Percentiles rank a stretch among this genome's conserved stretches.
Evolutionary conservation across 2,113 vertebrate genomes (phyloP).

Genomic region (Solea senegalensis): DNA sequence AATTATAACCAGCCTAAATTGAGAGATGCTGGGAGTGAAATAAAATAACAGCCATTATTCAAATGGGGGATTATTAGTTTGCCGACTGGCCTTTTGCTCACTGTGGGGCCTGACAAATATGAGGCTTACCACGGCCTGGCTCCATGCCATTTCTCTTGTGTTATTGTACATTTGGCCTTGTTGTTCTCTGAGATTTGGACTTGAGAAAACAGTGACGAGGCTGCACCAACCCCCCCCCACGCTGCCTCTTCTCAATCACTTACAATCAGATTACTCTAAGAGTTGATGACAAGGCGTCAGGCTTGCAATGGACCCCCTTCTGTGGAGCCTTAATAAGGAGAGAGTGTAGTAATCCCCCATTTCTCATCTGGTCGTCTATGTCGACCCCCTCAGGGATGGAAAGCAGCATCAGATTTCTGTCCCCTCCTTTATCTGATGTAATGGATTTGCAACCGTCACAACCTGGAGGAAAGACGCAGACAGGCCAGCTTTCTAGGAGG

Average conservation of each 20-base stretch:
- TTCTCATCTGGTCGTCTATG: conserved; percentile 63
- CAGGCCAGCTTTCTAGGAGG: conserved; percentile 52
- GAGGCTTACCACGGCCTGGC: conserved; percentile 36
- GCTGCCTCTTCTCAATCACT: conserved; percentile 14
- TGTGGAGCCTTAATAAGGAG: conserved; percentile 65
- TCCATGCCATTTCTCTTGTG: conserved; percentile 3
- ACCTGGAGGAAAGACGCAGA: conserved; percentile 64
- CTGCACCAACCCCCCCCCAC: not conserved
- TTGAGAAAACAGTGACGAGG: not conserved
- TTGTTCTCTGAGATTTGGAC: conserved; percentile 33
- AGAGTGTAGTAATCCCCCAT: conserved; percentile 64
- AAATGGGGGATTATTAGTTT: conserved; percentile 72
- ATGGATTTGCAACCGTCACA: conserved; percentile 79
- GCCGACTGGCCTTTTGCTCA: conserved; percentile 62
- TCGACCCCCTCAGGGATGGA: conserved; percentile 58
- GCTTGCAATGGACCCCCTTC: conserved; percentile 54
- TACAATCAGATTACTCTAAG: conserved; percentile 65
- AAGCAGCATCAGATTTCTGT: conserved; percentile 59
- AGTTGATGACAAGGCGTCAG: conserved; percentile 58
- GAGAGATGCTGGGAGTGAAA: conserved; percentile 59
- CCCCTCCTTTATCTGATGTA: conserved; percentile 76
- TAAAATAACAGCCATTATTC: conserved; percentile 68
- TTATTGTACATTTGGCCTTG: conserved; percentile 26
- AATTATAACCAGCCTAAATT: conserved; percentile 70
- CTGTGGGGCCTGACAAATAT: conserved; percentile 32